A percentile compares a stretch with the other conserved stretches of the same genome.
phyloP scores from a whole-genome alignment of 2,797 vertebrate species.

The Muscicapa comitata region DNA sequence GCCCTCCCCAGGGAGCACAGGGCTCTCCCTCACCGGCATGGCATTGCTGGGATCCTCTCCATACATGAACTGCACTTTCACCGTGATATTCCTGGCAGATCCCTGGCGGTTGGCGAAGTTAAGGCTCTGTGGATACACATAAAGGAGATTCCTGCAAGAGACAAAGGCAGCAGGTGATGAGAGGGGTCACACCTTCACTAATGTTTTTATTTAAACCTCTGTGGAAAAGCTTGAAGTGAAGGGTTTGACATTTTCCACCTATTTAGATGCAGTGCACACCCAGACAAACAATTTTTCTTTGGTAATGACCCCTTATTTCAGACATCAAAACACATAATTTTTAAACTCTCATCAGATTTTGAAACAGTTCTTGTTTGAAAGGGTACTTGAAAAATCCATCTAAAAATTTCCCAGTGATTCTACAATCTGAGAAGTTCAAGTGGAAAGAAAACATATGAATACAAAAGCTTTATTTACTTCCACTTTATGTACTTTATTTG shows the following conservation, averaged over 20 bases:
- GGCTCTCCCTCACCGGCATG: constrained; percentile 84
- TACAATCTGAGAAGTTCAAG: not conserved
- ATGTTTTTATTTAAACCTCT: not conserved
- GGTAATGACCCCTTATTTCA: not conserved
- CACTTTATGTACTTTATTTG: not conserved
- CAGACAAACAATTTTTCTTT: not conserved
- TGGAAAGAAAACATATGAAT: not conserved
- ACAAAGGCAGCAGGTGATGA: not conserved
- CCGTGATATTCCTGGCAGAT: constrained; percentile 97
- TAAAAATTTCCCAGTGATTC: not conserved
- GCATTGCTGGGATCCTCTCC: constrained; percentile 95
- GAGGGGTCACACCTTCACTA: not conserved
- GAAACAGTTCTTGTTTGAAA: not conserved
- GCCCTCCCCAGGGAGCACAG: not conserved
- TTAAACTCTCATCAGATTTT: not conserved
- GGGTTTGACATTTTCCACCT: not conserved
- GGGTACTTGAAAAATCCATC: not conserved
- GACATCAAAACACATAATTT: not conserved
- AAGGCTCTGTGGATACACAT: constrained; percentile 95
- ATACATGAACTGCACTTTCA: constrained; percentile 99
- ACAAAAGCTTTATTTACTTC: not conserved
- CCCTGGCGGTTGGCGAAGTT: constrained; percentile 99
- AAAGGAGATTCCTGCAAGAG: constrained; percentile 89
- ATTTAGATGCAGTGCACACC: rapidly evolving
- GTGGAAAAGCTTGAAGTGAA: not conserved